phyloP scores from a whole-genome alignment of 1,140 invertebrate genomes.

The Fopius arisanus region DNA sequence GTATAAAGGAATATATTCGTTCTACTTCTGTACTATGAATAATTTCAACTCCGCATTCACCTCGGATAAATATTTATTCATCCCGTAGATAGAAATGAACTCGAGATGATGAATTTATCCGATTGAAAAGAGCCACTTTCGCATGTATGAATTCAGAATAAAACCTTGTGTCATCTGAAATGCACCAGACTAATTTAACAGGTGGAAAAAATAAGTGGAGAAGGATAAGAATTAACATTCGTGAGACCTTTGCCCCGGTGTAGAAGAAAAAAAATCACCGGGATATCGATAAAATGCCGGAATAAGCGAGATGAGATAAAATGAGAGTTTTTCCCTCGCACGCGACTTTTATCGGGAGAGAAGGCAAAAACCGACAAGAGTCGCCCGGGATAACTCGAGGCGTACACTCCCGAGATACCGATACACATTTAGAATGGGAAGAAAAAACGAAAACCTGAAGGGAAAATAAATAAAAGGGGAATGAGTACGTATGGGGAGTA shows the following conservation, averaged over 20 bases:
- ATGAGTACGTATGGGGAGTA: background rate
- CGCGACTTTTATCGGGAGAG: conserved; percentile 25
- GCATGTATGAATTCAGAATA: conserved; percentile 13
- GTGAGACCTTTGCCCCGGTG: background rate
- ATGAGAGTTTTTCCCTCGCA: background rate
- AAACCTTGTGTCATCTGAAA: background rate
- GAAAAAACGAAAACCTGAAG: background rate
- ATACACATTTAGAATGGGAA: background rate
- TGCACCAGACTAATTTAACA: background rate
- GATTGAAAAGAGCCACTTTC: background rate
- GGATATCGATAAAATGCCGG: conserved; percentile 9
- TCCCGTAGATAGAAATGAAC: background rate
- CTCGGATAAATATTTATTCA: background rate
- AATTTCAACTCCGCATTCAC: background rate
- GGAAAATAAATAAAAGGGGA: background rate
- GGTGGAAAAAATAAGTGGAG: background rate
- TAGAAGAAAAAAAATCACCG: background rate
- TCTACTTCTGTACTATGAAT: background rate
- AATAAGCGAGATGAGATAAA: conserved; percentile 17
- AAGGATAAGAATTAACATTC: background rate
- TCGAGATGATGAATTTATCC: background rate
- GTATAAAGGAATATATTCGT: background rate
- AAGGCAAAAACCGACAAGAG: background rate
- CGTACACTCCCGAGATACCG: conserved; percentile 8
- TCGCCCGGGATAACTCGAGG: conserved; percentile 15